Evolutionary conservation across 2,113 vertebrate species (phyloP).

Genomic region (Oryzias celebensis): DNA sequence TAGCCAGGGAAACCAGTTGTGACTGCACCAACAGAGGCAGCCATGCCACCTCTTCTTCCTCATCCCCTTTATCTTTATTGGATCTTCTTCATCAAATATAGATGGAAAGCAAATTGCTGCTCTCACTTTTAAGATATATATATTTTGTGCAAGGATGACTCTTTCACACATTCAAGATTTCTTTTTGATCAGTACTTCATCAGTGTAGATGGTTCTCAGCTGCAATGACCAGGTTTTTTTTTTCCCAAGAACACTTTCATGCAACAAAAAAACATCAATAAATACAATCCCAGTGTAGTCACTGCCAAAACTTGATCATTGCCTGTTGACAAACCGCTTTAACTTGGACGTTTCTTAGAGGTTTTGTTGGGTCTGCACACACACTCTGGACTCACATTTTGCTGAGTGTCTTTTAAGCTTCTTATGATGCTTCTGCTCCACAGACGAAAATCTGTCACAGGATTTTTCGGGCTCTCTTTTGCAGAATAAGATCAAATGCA

Average conservation of each 20-base stretch:
- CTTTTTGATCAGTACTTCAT: neutral
- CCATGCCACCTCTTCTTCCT: neutral
- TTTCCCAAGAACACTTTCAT: neutral
- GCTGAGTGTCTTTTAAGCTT: slow-evolving; percentile 25
- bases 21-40: slow-evolving; percentile 1
- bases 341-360: slow-evolving; percentile 17
- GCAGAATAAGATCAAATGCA: slow-evolving; percentile 7
- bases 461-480: slow-evolving; percentile 7
- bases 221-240: neutral
- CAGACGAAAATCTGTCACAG: slow-evolving; percentile 1
- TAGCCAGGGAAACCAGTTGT: slow-evolving; percentile 38
- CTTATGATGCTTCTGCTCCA: neutral
- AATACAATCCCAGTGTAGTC: slow-evolving; percentile 1
- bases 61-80: neutral
- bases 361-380: slow-evolving; percentile 2
- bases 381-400: neutral
- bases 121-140: neutral
- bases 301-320: neutral
- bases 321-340: slow-evolving; percentile 12
- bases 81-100: slow-evolving; percentile 1
- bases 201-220: neutral
- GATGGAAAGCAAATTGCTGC: neutral
- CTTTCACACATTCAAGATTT: neutral
- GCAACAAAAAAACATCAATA: neutral
- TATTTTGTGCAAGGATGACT: neutral